Conservation (phyloP, 2,888 invertebrate genomes). For the Tenthredo scrophulariae region DNA sequence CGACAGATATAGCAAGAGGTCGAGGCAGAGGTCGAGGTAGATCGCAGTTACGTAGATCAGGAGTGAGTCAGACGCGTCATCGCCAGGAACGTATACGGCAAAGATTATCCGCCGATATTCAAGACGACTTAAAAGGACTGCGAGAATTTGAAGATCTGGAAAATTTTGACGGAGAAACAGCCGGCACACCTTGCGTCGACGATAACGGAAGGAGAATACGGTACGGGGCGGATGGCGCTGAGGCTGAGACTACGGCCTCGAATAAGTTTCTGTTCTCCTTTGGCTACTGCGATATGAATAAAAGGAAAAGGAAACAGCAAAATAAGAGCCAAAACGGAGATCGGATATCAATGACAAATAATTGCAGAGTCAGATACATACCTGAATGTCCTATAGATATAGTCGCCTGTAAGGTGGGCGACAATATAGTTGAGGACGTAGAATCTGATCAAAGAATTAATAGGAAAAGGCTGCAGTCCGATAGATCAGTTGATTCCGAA, state of each 20-base stretch:
- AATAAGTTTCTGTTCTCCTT: constrained; percentile 53
- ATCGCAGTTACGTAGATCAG: constrained; percentile 69
- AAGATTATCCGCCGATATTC: constrained; percentile 64
- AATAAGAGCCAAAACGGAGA: constrained; percentile 49
- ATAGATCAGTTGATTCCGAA: constrained; percentile 72
- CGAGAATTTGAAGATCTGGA: constrained; percentile 56
- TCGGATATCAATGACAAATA: constrained; percentile 52
- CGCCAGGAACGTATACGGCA: constrained; percentile 67
- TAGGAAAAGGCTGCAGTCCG: constrained; percentile 63
- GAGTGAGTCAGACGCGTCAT: constrained; percentile 70
- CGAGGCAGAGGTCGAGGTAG: constrained; percentile 68
- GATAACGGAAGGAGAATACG: constrained; percentile 37
- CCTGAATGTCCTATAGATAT: constrained; percentile 58
- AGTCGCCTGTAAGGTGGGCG: constrained; percentile 44
- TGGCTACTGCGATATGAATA: constrained; percentile 60
- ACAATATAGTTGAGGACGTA: constrained; percentile 28
- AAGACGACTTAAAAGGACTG: constrained; percentile 60
- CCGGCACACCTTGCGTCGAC: constrained; percentile 29
- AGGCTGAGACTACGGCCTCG: constrained; percentile 21
- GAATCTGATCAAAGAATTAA: constrained; percentile 8
- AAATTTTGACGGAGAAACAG: constrained; percentile 7
- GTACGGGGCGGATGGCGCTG: constrained; percentile 24
- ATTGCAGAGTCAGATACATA: constrained; percentile 60
- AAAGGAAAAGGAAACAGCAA: constrained; percentile 57
- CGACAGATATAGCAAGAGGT: constrained; percentile 62